Base-by-base conservation (phyloP, 1,140 invertebrate genomes). In the Caenorhabditis remanei region DNA sequence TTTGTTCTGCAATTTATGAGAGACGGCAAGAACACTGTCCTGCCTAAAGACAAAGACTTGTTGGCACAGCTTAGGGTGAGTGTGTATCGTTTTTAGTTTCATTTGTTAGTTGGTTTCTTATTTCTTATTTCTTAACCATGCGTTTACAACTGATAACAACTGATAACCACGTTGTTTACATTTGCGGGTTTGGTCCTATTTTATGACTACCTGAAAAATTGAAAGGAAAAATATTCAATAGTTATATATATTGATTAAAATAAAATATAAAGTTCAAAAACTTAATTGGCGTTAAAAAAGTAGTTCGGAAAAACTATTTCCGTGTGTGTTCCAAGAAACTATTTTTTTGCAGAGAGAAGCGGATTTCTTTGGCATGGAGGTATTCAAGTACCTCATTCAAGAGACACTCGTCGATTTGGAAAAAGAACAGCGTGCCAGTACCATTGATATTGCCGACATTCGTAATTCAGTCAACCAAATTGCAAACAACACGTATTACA, bases 1-100 rank as follows among this genome's bases (percentile, higher is more conserved):
- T 88, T 53, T 41, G 65, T 89, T 88, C 84, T 89, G 71, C 86
- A 89, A 55, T 87, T 63, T 41, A 58, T 89, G 55, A 85, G 88
- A 55, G 88, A 89, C 58, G 88, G 88, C 24, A 88, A 89, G 83
- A 85, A 87, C 24, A 86, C 79, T 56, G 87, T 89, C 48, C 63
- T 89, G 7, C 88, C 88, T 43, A 84, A 84, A 61, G 88, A 89
- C 71, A 65, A 83, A 84, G 43, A 56, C 56, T 11, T 88, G 0
- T 79, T 89, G 46, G 40, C 88, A 32, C 88, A 88, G 63, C 84
- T 89, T 43, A 58, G 43, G 40, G 88, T 89, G 21, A 75, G 87
- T 84, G 48, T 24, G 13, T 3, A 53, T 11, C 2, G 11, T 53
- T 53, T 53, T 53, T 16, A 53, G 50, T 75, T 83, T 65, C 56